A percentile compares a stretch with the other conserved stretches of the same genome.
Conservation (phyloP, 2,888 invertebrate genomes). For the Drosophila meridionalis region DNA sequence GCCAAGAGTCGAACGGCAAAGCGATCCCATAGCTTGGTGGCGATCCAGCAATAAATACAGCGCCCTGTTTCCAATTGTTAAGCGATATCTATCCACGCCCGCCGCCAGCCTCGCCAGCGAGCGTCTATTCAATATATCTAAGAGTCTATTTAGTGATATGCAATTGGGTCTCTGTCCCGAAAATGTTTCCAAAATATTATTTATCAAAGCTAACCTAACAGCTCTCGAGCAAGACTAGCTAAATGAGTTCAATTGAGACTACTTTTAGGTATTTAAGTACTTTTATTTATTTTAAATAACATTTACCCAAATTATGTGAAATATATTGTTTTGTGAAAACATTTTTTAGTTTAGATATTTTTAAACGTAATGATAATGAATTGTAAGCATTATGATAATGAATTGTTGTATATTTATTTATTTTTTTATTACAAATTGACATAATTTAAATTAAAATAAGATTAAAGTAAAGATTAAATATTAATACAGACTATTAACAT, state of each 20-base stretch:
- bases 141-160: constrained; percentile 51
- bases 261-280: background rate
- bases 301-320: background rate
- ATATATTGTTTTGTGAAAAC: background rate
- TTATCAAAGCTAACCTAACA: constrained; percentile 57
- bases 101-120: constrained; percentile 46
- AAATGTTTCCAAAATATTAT: constrained; percentile 56
- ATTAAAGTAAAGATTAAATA: too few species aligned
- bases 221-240: constrained; percentile 9
- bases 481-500: too few species aligned
- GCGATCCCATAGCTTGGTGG: constrained; percentile 62
- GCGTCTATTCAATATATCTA: constrained; percentile 40
- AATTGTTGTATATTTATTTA: too few species aligned
- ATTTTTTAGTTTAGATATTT: background rate
- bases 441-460: too few species aligned
- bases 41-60: constrained; percentile 54
- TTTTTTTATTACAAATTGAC: too few species aligned
- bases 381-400: too few species aligned
- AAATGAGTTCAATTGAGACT: background rate
- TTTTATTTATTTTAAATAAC: background rate
- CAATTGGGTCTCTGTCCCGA: constrained; percentile 26
- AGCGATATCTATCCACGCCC: constrained; percentile 49
- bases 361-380: too few species aligned
- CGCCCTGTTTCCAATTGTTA: constrained; percentile 42
- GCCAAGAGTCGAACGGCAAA: constrained; percentile 57